Percentiles rank a stretch among this genome's conserved stretches.
These are phyloP conservation scores for Erethizon dorsatum DNA, from an alignment of 2,797 vertebrate genomes.

Conservation along the genomic window DNA sequence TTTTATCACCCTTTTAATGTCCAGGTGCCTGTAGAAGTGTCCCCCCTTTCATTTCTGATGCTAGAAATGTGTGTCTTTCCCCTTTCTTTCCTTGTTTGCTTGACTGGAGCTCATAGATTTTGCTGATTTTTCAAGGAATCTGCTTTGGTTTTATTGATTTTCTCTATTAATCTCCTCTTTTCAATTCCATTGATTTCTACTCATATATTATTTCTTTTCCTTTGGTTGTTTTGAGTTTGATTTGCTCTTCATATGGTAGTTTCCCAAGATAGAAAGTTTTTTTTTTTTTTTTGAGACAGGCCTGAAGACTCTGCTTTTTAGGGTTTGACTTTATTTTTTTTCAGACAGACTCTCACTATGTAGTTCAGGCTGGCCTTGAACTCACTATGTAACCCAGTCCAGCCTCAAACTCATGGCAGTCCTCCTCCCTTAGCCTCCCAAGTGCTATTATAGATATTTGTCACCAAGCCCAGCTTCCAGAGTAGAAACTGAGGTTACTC, in stretches of 20 bases:
- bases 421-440: neutral
- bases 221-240: neutral
- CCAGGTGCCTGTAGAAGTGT: rapidly evolving
- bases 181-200: neutral
- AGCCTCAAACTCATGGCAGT: neutral
- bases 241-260: neutral
- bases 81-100: neutral
- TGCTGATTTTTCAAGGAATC: neutral
- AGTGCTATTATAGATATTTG: neutral
- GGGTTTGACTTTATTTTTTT: neutral
- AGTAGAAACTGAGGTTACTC: neutral
- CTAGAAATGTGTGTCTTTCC: neutral
- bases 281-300: neutral
- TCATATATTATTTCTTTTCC: neutral
- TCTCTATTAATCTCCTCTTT: neutral
- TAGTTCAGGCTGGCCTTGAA: neutral
- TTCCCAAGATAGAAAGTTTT: neutral
- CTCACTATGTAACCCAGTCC: neutral
- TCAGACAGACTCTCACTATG: neutral
- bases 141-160: neutral
- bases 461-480: neutral
- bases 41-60: neutral
- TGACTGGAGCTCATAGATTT: neutral
- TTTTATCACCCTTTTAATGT: neutral
- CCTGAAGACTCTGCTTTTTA: neutral